Base-by-base conservation (phyloP, 2,888 invertebrate species). In the Andrena bicolor region DNA sequence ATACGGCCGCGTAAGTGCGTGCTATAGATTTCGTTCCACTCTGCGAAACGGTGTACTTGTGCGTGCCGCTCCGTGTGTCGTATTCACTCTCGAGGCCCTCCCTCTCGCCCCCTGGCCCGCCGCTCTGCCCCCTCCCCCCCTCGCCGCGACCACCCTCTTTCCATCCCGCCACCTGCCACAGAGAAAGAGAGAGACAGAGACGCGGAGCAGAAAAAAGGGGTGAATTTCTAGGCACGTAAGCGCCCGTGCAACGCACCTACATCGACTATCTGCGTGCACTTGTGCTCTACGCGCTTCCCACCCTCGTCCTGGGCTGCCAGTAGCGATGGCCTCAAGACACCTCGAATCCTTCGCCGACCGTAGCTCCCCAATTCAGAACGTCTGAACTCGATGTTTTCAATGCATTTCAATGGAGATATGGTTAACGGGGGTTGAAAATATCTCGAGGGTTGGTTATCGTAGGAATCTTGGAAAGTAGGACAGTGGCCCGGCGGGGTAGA, bases 191-290 rank as follows among this genome's bases (percentile, higher is more conserved):
- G 65, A n/a, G 23, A 53, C 13, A 26, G 60, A 60, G 63, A 64
- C 72, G 64, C 16, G 56, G 76, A 72, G 84, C 83, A 73, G 58
- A 80, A 84, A 85, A 88, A 90, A 89, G 87, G 91, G 90, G 88
- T 90, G 88, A 89, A 90, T 90, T 90, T 90, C 91, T 90, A 90
- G 91, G 90, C 91, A 91, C 90, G 91, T 91, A 90, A 89, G 87
- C 83, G 82, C 83, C 76, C 82, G 79, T 82, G 84, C 82, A 82
- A 84, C 76, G 86, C 87, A 86, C 82, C 87, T 84, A 84, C 82
- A 82, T 76, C 68, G 81, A 76, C 75, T 82, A 80, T 82, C 86
- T 81, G 76, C 85, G 76, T 82, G 84, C 85, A 88, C 87, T 88
- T 88, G 87, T 86, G 78, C 85, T 76, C 83, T 83, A 85, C 84